Base-by-base conservation (phyloP, 2,797 vertebrate species). In the Brotogeris chrysoptera region DNA sequence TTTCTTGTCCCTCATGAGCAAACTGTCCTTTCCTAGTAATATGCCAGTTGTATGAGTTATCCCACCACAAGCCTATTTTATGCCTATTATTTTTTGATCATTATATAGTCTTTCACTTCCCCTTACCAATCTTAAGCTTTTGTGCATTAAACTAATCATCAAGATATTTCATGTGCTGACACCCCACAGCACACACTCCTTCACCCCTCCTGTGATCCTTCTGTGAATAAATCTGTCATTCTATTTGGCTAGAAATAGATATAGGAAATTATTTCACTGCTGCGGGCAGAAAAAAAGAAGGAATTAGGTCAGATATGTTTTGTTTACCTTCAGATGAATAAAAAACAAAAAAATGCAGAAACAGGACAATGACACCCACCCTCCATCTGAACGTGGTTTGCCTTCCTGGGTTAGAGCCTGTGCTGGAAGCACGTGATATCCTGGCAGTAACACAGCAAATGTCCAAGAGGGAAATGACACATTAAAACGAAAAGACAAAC, bases 391-490 rank as follows among this genome's bases (percentile, higher is more conserved):
- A 76, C 0, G 0, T 39, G 38, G 63, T 60, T 95, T 1, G 0
- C 87, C 88, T 93, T 91, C 88, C 41, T 1, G 53, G 64, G 41
- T 52, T 77, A 27, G 13, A 65, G 61, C 23, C 86, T 55, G 46
- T 69, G 59, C 88, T 90, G 80, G 68, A 60, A 92, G 61, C 94
- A 96, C 27, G 21, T 92, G 91, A 80, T 68, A 90, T 94, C 71
- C 91, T 96, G 96, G 95, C 95, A 93, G 68, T 46, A 84, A 92
- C 47, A 41, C 55, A 90, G 70, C 77, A 79, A 95, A 95, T 9
- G 91, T 95, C 95, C 94, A 95, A 95, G 93, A 92, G 95, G 96
- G 96, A 97, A 96, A 95, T 93, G 94, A 95, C 96, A 96, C 34
- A 41, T 96, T 96, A 95, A 90, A 97, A 94, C 5, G 10, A 95